Percentiles rank a stretch among this genome's conserved stretches.
Conservation (phyloP, 2,113 vertebrate genomes). For the Boulengeromyrus knoepffleri region DNA sequence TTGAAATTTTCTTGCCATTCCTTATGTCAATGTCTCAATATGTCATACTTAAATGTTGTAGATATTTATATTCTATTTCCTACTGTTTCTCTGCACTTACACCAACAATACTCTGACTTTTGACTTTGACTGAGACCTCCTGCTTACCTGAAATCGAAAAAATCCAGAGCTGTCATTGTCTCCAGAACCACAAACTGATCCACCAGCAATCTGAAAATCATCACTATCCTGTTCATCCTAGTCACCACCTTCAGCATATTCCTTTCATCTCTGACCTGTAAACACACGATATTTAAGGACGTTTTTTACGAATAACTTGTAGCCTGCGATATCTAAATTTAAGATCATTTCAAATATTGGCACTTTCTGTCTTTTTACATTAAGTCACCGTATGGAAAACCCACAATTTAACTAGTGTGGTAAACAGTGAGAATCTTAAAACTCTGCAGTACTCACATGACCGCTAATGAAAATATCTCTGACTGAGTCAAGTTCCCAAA, state of each 20-base stretch:
- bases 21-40: neutral
- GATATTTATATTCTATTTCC: neutral
- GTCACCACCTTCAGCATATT: conserved; percentile 93
- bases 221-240: conserved; percentile 78
- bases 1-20: neutral
- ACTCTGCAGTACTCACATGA: conserved; percentile 67
- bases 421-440: neutral
- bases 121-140: neutral
- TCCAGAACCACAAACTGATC: conserved; percentile 89
- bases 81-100: no score
- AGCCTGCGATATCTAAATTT: neutral
- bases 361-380: neutral
- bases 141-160: conserved; percentile 86
- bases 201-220: conserved; percentile 79
- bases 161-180: conserved; percentile 93
- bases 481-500: conserved; percentile 93
- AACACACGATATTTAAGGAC: neutral
- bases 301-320: neutral
- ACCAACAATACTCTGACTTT: no score
- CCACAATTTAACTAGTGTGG: neutral
- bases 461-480: conserved; percentile 83
- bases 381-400: neutral
- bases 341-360: neutral
- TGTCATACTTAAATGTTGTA: neutral
- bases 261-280: conserved; percentile 82